These are phyloP conservation scores for Eublepharis macularius DNA, from an alignment of 2,113 vertebrate genomes.

Conservation along the genomic window DNA sequence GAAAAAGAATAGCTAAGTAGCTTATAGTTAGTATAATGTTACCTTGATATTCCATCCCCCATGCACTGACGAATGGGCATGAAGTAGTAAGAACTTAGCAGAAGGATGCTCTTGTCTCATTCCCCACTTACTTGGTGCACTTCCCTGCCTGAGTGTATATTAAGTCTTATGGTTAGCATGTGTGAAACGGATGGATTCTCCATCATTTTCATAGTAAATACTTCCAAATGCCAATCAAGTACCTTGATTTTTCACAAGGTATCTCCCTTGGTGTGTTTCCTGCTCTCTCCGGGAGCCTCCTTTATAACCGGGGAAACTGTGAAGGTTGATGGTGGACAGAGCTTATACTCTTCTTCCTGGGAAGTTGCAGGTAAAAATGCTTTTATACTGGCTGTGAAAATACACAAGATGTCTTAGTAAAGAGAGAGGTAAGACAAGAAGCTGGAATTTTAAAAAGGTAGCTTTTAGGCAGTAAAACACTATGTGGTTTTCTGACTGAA, in stretches of 20 bases:
- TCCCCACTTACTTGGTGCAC: too few relatives aligned
- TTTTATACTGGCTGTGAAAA: not conserved
- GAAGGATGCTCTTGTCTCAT: too few relatives aligned
- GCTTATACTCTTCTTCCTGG: conserved; percentile 71
- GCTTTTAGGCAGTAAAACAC: not conserved
- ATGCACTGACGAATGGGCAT: too few relatives aligned
- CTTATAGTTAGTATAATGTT: too few relatives aligned
- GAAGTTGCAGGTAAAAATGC: conserved; percentile 79
- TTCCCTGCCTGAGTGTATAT: too few relatives aligned
- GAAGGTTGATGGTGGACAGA: conserved; percentile 85
- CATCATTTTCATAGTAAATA: conserved; percentile 12
- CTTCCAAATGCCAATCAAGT: too few relatives aligned
- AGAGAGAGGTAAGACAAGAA: not conserved
- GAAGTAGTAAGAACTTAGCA: too few relatives aligned
- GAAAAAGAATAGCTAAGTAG: too few relatives aligned
- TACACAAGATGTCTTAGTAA: not conserved
- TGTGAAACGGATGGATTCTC: not conserved
- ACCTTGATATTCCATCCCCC: too few relatives aligned
- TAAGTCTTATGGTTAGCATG: too few relatives aligned
- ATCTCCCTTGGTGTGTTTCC: conserved; percentile 88
- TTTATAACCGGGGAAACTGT: conserved; percentile 88
- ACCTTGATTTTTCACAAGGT: conserved; percentile 72
- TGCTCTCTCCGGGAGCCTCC: conserved; percentile 90
- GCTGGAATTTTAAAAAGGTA: not conserved
- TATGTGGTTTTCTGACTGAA: too few relatives aligned